Conservation (phyloP, 2,888 invertebrate species). For the Arctia plantaginis region DNA sequence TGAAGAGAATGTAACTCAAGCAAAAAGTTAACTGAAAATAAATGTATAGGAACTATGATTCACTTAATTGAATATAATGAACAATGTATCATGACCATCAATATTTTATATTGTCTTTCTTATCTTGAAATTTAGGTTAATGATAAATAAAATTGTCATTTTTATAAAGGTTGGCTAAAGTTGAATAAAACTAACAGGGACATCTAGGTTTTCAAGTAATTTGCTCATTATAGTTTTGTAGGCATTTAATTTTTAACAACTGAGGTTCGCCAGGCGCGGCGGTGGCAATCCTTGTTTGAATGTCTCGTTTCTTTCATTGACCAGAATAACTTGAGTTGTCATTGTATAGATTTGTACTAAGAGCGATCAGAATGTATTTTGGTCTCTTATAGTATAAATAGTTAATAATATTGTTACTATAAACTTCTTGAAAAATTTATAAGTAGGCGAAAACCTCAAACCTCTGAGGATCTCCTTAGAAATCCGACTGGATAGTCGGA, state of each 20-base stretch:
- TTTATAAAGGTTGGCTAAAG: background rate
- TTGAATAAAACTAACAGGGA: background rate
- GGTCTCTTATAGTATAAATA: too few relatives aligned
- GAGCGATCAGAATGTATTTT: too few relatives aligned
- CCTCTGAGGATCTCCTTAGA: too few relatives aligned
- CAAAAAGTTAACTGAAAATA: constrained; percentile 54
- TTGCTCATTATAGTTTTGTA: background rate
- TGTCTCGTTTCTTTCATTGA: background rate
- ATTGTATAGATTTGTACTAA: too few relatives aligned
- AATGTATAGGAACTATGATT: constrained; percentile 46
- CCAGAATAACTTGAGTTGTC: too few relatives aligned
- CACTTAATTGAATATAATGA: constrained; percentile 24
- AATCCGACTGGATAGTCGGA: too few relatives aligned
- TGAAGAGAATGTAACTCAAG: constrained; percentile 69
- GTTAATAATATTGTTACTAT: too few relatives aligned
- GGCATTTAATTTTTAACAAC: background rate
- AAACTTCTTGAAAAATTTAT: too few relatives aligned
- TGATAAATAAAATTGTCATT: background rate
- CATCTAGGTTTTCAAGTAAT: background rate
- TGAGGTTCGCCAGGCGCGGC: too few relatives aligned
- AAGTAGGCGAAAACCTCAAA: too few relatives aligned
- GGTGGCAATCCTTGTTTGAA: too few relatives aligned
- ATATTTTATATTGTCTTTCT: background rate
- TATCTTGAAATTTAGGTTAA: background rate
- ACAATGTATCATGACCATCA: background rate